Evolutionary conservation across 1,140 invertebrate genomes (phyloP), one percentile per base, ranked within the genome.

Genomic region (Aricia agestis): DNA sequence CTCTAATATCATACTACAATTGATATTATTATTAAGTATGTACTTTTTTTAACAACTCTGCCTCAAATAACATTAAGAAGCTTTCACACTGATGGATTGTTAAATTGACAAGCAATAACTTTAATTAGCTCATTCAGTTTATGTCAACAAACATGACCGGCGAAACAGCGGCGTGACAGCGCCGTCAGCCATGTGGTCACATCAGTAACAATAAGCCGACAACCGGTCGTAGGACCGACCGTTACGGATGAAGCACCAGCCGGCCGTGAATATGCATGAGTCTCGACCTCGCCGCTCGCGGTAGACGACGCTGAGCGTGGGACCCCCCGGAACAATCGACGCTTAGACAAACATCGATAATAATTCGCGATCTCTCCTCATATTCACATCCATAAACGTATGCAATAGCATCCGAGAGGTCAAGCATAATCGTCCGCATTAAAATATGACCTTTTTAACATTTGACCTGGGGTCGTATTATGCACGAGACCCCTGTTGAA

Each of bases 191-290:
- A 86, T 85, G 79, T 84, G 86, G 82, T 79, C 86, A 84, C 81
- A 80, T 74, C 78, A 84, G 83, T 83, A 88, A 91, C 87, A 90
- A 91, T 91, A 82, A 83, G 81, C 77, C 81, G 73, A 88, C 83
- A 89, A 91, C 89, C 89, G 89, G 89, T 91, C 84, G 74, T 78
- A 78, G 78, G 85, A 88, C 89, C 87, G 85, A 88, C 89, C 87
- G 87, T 89, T 91, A 91, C 86, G 85, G 87, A 91, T 83, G 86
- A 85, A 77, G 78, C 83, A 80, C 80, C 82, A 77, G 77, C 79
- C 75, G 77, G 31, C 78, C 77, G 79, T 91, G 89, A 91, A 91
- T 91, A 91, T 91, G 87, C 89, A 91, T 91, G 86, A 91, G 85
- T 72, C 76, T 88, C 86, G 89, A 91, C 89, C 89, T 90, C 86